Evolutionary conservation across 1,140 invertebrate species (phyloP), one percentile per base, ranked within the genome.

Genomic region (Sminthurinus signatus): DNA sequence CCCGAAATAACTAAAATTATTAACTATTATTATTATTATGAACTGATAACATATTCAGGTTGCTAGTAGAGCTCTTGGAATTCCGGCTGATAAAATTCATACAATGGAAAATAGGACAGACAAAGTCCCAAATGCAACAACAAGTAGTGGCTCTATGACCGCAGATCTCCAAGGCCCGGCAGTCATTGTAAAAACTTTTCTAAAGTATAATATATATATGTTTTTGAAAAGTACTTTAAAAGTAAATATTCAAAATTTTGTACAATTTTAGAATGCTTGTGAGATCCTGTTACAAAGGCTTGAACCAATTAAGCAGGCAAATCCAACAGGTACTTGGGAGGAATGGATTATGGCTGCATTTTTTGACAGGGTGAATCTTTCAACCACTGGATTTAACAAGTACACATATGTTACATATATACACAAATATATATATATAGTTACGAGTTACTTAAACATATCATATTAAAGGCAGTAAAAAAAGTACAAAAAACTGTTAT

Each of bases 111-210:
- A 90, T 0, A 78, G 87, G n/a, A 95, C 93, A 0, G 91, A 95
- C 73, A 96, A 93, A 79, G 90, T 97, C 1, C 92, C 94, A 0
- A 97, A 98, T 75, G 89, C 92, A 0, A 88, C 90, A 23, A 81
- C 93, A 0, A 95, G 94, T 14, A 93, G 93, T 28, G 95, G 90
- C 1, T 95, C 91, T 78, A 82, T 84, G 44, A 85, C 88, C 15
- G 95, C 93, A 1, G 94, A 97, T 81, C 75, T 97, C 0, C 95
- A 97, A 78, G 94, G 94, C 65, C 92, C 94, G 87, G 95, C 95
- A 21, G 83, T 97, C 42, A 75, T 92, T 72, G 86, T 88, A 77
- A 79, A 78, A n/a, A 21, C 51, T 48, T 57, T 39, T 57, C 29
- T n/a, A n/a, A n/a, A n/a, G n/a, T n/a, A n/a, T n/a, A n/a, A n/a